phyloP scores from a whole-genome alignment of 2,113 vertebrate species.

The Merops nubicus region DNA sequence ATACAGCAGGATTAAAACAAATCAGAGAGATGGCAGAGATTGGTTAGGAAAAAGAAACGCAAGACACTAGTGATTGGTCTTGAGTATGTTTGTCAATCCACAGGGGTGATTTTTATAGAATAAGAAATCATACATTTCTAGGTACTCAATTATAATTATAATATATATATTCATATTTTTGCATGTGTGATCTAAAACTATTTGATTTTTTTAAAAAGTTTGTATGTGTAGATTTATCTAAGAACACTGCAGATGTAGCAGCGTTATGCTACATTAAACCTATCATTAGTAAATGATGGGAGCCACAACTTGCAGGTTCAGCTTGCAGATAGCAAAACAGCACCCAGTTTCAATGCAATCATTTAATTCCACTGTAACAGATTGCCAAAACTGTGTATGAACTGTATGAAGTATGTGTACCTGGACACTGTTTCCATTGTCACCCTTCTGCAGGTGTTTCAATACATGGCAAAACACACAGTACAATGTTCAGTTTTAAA shows the following conservation, averaged over 20 bases:
- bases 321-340: not conserved
- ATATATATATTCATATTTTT: not conserved
- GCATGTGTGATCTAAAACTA: not conserved
- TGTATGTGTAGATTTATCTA: not conserved
- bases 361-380: not conserved
- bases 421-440: not conserved
- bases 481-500: not conserved
- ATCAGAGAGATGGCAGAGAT: not conserved
- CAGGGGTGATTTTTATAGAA: not conserved
- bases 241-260: not conserved
- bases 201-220: slow-evolving; percentile 11
- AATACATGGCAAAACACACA: not conserved
- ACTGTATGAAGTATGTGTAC: not conserved
- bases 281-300: not conserved
- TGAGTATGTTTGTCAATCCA: not conserved
- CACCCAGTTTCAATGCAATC: not conserved
- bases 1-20: not conserved
- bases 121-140: not conserved
- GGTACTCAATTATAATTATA: not conserved
- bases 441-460: not conserved
- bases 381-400: not conserved
- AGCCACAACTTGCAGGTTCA: not conserved
- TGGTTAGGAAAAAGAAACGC: not conserved
- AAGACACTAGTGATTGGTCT: not conserved
- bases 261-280: not conserved